Evolutionary conservation across 2,113 vertebrate species (phyloP), one percentile per base, ranked within the genome.

Genomic region (Psilopogon haemacephalus): DNA sequence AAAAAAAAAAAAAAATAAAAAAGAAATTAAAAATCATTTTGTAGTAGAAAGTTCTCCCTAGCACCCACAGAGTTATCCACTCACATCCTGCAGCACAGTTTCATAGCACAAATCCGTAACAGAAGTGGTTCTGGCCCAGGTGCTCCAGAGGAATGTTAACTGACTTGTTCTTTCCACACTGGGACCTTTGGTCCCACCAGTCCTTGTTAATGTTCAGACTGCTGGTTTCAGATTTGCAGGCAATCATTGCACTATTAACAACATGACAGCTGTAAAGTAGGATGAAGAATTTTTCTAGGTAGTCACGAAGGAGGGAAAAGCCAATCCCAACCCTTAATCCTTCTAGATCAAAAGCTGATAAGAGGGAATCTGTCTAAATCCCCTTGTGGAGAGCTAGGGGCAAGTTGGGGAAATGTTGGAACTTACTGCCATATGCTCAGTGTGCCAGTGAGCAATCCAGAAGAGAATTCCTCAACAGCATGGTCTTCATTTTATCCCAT

Each of bases 251-350:
- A 7, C 46, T 37, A 10, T 27, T 71, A 86, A 86, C 37, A 94
- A 42, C 9, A 32, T 5, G n/a, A 65, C 48, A 75, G 38, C 42
- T 87, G 54, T 71, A 42, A 52, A 68, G 70, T 9, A 90, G 58
- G 42, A 79, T 37, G 42, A 89, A 84, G 17, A n/a, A 6, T 62
- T 90, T 87, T 89, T 87, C 70, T 58, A 48, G 59, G 58, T 21
- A 82, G 70, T n/a, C 81, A 84, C 13, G 87, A 71, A 68, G 3
- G 6, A 89, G n/a, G 21, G 72, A 11, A 83, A 37, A 7, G 73
- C 35, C 32, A 82, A 74, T 38, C 15, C 59, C 46, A 59, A 11
- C 4, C 42, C 16, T n/a, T 68, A 81, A 72, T 72, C 44, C 50
- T 67, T 55, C 42, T 72, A 55, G 58, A 65, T 78, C 67, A 50